Conservation (phyloP, 2,797 vertebrate genomes). For the Synanceia verrucosa region DNA sequence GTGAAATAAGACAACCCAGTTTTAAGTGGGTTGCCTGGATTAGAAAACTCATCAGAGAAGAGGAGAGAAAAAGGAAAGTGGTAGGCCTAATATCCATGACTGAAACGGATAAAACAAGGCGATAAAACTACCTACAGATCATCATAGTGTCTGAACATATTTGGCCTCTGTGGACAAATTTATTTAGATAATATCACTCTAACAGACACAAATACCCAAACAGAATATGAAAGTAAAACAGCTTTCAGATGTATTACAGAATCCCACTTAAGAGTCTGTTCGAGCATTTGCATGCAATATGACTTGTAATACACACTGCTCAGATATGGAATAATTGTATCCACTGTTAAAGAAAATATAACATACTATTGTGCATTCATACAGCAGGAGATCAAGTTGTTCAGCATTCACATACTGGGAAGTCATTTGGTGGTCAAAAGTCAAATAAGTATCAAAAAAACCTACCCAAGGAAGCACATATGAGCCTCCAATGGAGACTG, state of each 20-base stretch:
- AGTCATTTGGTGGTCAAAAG: neutral
- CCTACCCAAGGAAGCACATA: no score
- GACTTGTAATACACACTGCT: slow-evolving; percentile 3
- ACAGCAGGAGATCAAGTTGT: neutral
- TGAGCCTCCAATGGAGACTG: no score
- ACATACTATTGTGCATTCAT: slow-evolving; percentile 10
- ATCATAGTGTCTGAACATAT: slow-evolving; percentile 9
- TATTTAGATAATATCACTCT: neutral
- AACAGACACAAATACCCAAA: neutral
- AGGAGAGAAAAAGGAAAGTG: slow-evolving; percentile 15
- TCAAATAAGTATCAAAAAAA: neutral
- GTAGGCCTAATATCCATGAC: no score
- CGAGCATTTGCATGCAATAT: neutral
- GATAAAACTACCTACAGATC: slow-evolving; percentile 28
- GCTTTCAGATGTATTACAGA: neutral
- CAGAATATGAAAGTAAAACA: neutral
- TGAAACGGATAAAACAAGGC: slow-evolving; percentile 5
- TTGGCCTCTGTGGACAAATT: neutral
- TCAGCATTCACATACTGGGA: neutral
- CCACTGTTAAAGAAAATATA: slow-evolving; percentile 1
- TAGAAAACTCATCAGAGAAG: no score
- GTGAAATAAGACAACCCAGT: neutral
- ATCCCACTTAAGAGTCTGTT: neutral
- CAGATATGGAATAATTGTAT: slow-evolving; percentile 1
- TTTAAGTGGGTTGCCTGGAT: no score